Evolutionary conservation across 1,140 invertebrate genomes (phyloP).

Genomic region (Drepana arcuata): DNA sequence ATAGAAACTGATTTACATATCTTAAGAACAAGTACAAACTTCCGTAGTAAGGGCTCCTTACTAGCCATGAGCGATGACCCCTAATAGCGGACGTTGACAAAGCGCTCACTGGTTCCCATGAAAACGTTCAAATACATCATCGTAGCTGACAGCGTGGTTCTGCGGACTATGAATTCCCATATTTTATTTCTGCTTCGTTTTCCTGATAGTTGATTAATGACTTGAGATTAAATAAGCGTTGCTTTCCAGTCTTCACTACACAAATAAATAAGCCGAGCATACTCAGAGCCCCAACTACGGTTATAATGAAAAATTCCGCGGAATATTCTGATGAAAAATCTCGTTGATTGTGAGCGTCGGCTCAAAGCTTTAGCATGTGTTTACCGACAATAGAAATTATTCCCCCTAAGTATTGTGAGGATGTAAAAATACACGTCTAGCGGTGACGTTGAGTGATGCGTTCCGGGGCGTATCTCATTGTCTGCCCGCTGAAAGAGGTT

Average conservation of each 20-base stretch:
- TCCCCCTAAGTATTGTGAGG: conserved; percentile 55
- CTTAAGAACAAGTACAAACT: conserved; percentile 13
- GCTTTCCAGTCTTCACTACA: no score
- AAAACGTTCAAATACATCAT: conserved; percentile 71
- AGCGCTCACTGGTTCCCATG: conserved; percentile 56
- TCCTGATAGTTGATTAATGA: conserved; percentile 60
- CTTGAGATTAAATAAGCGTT: no score
- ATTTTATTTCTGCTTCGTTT: conserved; percentile 64
- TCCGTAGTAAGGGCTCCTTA: conserved; percentile 21
- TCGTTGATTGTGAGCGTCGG: conserved; percentile 17
- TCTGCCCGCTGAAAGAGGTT: conserved; percentile 59
- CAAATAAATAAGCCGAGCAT: no score
- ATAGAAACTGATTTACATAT: no score
- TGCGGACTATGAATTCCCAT: conserved; percentile 59
- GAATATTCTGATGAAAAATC: no score
- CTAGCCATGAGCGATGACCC: conserved; percentile 59
- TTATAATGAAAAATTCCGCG: no score
- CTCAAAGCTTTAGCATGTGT: conserved; percentile 39
- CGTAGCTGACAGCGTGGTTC: conserved; percentile 47
- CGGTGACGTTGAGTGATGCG: conserved; percentile 63
- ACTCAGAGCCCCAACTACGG: no score
- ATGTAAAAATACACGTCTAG: conserved; percentile 60
- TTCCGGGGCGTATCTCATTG: conserved; percentile 52
- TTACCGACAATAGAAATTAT: conserved; percentile 60
- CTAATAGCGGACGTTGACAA: conserved; percentile 65